Evolutionary conservation across 2,797 vertebrate species (phyloP), one percentile per base, ranked within the genome.

Genomic region (Austrolebias charrua): DNA sequence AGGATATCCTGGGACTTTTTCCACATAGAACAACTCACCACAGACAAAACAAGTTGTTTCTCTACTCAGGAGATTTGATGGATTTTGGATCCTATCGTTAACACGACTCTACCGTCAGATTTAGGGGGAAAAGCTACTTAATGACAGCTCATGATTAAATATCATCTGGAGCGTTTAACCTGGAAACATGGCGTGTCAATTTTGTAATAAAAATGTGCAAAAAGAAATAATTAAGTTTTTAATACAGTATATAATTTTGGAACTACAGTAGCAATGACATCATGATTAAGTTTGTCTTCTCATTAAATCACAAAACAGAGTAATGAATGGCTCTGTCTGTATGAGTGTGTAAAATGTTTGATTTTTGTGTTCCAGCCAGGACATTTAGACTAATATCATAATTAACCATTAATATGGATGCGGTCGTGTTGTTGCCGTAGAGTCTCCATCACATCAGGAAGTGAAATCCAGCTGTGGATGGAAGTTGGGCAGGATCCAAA

Each of bases 1-100:
- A 89, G 90, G 86, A 90, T 88, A 83, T 90, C 85, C 88, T 88
- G 76, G 74, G 78, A 86, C 79, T 78, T 61, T 84, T 84, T 82
- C 74, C 60, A 76, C 73, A 63, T 49, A 53, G 69, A 64, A 51
- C 15, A 42, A 76, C 69, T 60, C 48, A 60, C 47, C 50, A 55
- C 60, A 69, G 54, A 59, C 18, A 67, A 42, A 51, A 42, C 54
- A 20, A 50, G 66, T 50, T 20, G 43, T 35, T 49, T 60, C 40
- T 31, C 7, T 31, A 48, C 1, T 20, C n/a, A 55, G 7, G n/a
- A n/a, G n/a, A n/a, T n/a, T n/a, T n/a, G n/a, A n/a, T n/a, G n/a
- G n/a, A n/a, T n/a, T n/a, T n/a, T n/a, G n/a, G n/a, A n/a, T n/a
- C n/a, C n/a, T n/a, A n/a, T n/a, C 1, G 18, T 65, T 9, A 71